phyloP scores from a whole-genome alignment of 2,113 vertebrate genomes.

The Megaceryle torquata region DNA sequence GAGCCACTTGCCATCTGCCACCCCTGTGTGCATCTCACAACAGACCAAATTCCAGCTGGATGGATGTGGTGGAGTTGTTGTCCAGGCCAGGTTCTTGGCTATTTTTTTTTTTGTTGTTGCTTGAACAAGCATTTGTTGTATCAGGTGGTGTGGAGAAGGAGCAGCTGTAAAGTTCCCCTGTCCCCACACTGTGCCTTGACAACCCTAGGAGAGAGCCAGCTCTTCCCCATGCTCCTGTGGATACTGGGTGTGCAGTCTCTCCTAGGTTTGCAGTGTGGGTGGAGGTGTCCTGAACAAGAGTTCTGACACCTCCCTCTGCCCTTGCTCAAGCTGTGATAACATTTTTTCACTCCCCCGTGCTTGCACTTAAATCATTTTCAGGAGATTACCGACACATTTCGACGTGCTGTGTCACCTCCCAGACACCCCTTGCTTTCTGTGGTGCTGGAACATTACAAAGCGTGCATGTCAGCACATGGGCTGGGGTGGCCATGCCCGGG shows the following conservation, averaged over 20 bases:
- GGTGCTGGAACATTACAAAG: fast-evolving
- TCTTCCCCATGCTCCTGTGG: neutral
- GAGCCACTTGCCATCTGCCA: neutral
- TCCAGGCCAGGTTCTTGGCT: neutral
- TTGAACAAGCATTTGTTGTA: neutral
- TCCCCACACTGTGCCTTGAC: neutral
- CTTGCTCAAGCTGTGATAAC: neutral
- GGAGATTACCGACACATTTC: neutral
- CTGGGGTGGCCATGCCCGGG: fast-evolving
- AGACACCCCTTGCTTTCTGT: neutral
- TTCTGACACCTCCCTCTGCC: neutral
- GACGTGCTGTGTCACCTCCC: neutral
- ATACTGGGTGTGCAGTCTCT: fast-evolving
- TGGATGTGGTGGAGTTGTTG: neutral
- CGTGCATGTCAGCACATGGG: fast-evolving
- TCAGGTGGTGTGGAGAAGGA: neutral
- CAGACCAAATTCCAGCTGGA: neutral
- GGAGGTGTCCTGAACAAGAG: neutral
- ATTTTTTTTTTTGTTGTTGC: neutral
- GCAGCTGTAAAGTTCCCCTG: neutral
- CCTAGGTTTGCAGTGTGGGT: neutral
- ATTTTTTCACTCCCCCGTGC: neutral
- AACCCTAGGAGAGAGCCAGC: neutral
- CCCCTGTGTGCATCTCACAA: neutral
- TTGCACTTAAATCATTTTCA: neutral